Base-by-base conservation (phyloP, 2,888 invertebrate species). In the Drosophila suboccidentalis region DNA sequence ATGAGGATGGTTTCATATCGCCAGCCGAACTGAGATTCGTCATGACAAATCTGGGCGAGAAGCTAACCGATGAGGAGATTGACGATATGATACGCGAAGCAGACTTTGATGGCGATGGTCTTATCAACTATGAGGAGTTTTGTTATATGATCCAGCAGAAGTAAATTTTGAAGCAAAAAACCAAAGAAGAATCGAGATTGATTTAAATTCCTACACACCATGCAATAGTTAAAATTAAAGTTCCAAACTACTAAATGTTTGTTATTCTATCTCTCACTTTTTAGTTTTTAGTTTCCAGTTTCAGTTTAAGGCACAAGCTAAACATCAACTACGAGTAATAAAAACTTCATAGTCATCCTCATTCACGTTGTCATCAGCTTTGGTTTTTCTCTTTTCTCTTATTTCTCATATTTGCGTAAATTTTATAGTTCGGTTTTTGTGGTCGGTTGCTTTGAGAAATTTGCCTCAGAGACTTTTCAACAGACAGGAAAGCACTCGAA, bases 1-100 rank as follows among this genome's bases (percentile, higher is more conserved):
- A 99, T 94, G 98, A 98, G 92, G 98, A 99, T 93, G 99, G 99
- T 87, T 99, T 98, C 94, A 99, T 99, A 93, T 97, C 97, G 74
- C 98, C 98, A 81, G 98, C 98, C 67, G 98, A 98, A 94, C 94
- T 98, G 91, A 97, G 98, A 94, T 97, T 98, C 94, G 98, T 99
- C 70, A 99, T 99, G 98, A 98, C 98, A 94, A 99, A 99, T 94
- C 96, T 99, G 89, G 99, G 99, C 59, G 99, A 99, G 94, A 99
- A 99, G 94, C 95, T 99, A 91, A 98, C 98, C 91, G 98, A 98
- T 94, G 98, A 98, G 93, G 99, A 99, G 93, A 98, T 99, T 82
- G 98, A 99, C 93, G 99, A 99, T 94, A 98, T 99, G 98, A 98
- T 99, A 94, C 95, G 97, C 93, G 98, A 98, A 94, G 98, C 98